These are phyloP conservation scores for Neotoma lepida DNA, from an alignment of 2,113 vertebrate species.

Conservation along the genomic window DNA sequence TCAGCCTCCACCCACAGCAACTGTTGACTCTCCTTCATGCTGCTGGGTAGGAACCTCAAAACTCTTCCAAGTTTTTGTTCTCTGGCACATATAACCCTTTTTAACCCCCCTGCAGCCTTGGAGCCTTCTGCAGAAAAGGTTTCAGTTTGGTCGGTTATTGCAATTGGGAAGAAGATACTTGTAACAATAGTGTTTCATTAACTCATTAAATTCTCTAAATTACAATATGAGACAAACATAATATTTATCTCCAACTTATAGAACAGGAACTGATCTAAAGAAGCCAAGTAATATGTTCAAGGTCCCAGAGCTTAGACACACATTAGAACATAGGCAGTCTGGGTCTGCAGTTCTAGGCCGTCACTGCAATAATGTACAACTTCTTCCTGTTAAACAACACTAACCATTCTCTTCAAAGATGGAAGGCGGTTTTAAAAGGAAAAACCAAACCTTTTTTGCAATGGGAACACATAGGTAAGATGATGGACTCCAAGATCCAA, in stretches of 20 bases:
- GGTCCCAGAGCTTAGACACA: not conserved
- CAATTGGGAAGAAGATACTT: not conserved
- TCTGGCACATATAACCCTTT: not conserved
- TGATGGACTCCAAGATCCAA: not conserved
- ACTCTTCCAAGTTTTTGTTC: not conserved
- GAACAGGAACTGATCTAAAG: not conserved
- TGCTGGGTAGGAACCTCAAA: not conserved
- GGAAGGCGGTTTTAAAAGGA: not conserved
- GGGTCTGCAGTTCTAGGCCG: not conserved
- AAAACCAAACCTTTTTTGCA: not conserved
- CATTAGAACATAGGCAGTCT: not conserved
- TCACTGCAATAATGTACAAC: not conserved
- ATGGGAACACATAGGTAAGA: not conserved
- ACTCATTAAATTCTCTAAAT: not conserved
- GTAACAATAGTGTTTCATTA: not conserved
- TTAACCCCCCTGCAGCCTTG: not conserved
- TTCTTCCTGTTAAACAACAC: not conserved
- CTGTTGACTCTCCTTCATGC: not conserved
- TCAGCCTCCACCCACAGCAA: not conserved
- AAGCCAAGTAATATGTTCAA: not conserved
- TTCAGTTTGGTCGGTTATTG: not conserved
- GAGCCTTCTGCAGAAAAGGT: not conserved
- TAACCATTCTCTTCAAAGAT: not conserved
- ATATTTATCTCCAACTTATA: conserved; percentile 5
- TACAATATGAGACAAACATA: not conserved